Base-by-base conservation (phyloP, 2,113 vertebrate species). In the Pyxicephalus adspersus region DNA sequence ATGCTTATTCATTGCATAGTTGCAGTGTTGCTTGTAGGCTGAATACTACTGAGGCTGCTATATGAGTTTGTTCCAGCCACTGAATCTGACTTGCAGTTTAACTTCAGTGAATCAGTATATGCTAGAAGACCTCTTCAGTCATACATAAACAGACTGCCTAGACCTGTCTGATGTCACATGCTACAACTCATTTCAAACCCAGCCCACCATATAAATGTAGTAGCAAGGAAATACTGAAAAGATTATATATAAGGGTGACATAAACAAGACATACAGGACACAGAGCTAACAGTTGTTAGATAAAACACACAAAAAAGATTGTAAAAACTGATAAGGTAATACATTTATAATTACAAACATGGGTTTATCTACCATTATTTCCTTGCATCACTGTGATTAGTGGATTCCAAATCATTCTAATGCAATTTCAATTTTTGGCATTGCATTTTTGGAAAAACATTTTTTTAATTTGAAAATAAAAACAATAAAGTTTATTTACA, bases 151-250 rank as follows among this genome's bases (percentile, higher is more conserved):
- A 72, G 34, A 28, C 77, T 70, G 65, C 38, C 66, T 72, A 29
- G 13, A 65, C 70, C 19, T 16, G 15, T 31, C 77, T 80, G 66
- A 80, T 80, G 77, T 80, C 77, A 80, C 67, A 17, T 52, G 23
- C 6, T 45, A 28, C 20, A 78, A 31, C 31, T 38, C 34, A 22
- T 31, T 58, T 71, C 23, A 80, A 72, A 63, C 66, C 66, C 77
- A 18, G 66, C 77, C 77, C 77, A 72, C 66, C 52, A 22, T 45
- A 23, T 67, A 9, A 52, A 57, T 16, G 38, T 45, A 57, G 26
- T 31, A 25, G 17, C 5, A 77, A 66, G 20, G 64, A 52, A 31
- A 19, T n/a, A 55, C 16, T 22, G 9, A 67, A 61, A 51, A 23
- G 4, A n/a, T 20, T 63, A 71, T 51, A 71, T 31, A 71, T 15